Evolutionary conservation across 30 jellyfish, hydroid and myxozoan species (phyloP), one percentile per base, ranked within the genome.

Genomic region (Cassiopea andromeda): DNA sequence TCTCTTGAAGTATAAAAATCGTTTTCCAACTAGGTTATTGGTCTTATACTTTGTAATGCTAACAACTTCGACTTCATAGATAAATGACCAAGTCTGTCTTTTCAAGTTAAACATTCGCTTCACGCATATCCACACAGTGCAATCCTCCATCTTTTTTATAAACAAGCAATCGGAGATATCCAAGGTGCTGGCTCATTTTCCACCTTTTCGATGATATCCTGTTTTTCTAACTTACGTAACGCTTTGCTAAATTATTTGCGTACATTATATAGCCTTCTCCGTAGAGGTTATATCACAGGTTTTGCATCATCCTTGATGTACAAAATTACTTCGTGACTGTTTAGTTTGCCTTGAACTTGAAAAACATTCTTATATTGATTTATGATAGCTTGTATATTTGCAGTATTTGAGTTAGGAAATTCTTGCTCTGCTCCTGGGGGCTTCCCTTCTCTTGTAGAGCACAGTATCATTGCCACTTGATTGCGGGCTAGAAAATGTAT

Each of bases 61-160:
- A 27, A 27, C 38, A 27, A 27, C 38, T 27, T 27, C 38, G 38
- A 27, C 38, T 27, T 27, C 38, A 27, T 27, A 27, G 38, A 27
- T 27, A 27, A 27, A 27, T 27, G 38, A 27, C 38, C 38, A 27
- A 27, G 38, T 27, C 38, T 27, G 38, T 27, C 15, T 81, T 77
- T 49, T 85, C 57, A 45, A 86, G 75, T 12, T 91, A 91, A 16
- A 12, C 49, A 48, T 86, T 86, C 2, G 94, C 82, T 58, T 18
- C 57, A 14, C 94, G 60, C 94, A 57, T 86, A 61, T 86, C 83
- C 48, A 86, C 91, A 59, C 94, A 86, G 48, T 83, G 89, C 17
- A 86, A 69, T 13, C 10, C 19, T 27, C 60, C 94, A 75, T 86
- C 83, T 81, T 75, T 75, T 48, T 46, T 82, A 83, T 18, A 54